Evolutionary conservation across 2,888 invertebrate genomes (phyloP), one percentile per base, ranked within the genome.

Genomic region (Thereva nobilitata): DNA sequence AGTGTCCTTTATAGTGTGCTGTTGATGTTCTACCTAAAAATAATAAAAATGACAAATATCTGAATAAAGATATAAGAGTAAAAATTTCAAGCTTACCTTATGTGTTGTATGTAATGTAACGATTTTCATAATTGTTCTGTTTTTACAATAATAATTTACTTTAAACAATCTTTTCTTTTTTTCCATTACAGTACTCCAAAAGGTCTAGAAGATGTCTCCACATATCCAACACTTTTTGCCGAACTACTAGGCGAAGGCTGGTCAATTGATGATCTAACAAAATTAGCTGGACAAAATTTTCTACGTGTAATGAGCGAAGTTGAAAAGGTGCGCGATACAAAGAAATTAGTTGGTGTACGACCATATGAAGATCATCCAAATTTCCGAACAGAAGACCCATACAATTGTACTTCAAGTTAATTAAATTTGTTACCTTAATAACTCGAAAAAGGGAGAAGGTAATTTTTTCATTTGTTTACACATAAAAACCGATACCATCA

Each of bases 171-270:
- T 2, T 38, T 54, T 37, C 40, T 10, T 47, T 55, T 35, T 42
- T 4, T 52, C 10, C 67, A 61, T 53, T 76, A 63, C 80, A 92
- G 92, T 78, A 90, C 91, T 54, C 92, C 92, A 8, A 87, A 89
- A 79, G 93, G 92, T 37, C 82, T 93, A 64, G 90, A 92, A 80
- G 91, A 91, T 76, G 91, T 91, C 4, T 89, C 91, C 34, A 87
- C 89, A 5, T 92, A 91, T 78, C 91, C 92, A 1, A 84, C 88
- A 7, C 83, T 92, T 38, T 91, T 92, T 77, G 91, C 90, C 4
- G 90, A 91, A 77, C 82, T 92, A 38, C 86, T 91, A 76, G 89
- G 87, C 57, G 88, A 88, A 37, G 89, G 90, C n/a, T 92, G 92
- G 92, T 87, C 86, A 59, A 86, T 88, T 72, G 90, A 90, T 57